Percentiles rank a stretch among this genome's conserved stretches.
phyloP scores from a whole-genome alignment of 2,888 invertebrate genomes.

The Lamellibrachia satsuma region DNA sequence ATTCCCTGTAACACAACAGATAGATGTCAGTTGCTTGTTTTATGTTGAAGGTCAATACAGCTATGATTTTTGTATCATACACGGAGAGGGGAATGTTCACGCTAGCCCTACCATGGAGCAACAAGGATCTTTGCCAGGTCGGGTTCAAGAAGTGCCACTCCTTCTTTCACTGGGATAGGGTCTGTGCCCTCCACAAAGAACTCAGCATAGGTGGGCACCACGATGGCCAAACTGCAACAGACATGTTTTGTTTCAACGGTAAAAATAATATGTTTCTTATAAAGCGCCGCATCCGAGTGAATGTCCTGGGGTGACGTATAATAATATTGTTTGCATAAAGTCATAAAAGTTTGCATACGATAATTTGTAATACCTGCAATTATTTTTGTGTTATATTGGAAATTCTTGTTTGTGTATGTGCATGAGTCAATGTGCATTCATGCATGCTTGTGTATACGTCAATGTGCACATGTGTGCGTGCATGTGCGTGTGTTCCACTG shows the following conservation, averaged over 20 bases:
- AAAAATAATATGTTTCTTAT: neutral
- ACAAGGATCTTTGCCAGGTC: constrained; percentile 23
- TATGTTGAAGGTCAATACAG: too few species aligned
- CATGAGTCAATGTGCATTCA: too few species aligned
- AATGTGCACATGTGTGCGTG: too few species aligned
- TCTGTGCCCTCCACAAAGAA: neutral
- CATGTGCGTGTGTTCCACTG: too few species aligned
- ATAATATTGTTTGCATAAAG: neutral
- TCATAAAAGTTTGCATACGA: too few species aligned
- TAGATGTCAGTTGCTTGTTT: neutral
- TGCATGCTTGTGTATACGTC: too few species aligned
- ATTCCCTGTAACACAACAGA: constrained; percentile 24
- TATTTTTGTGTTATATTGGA: too few species aligned
- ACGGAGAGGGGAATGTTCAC: neutral
- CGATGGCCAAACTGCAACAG: neutral
- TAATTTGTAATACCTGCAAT: too few species aligned
- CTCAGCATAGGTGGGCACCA: neutral
- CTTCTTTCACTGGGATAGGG: neutral
- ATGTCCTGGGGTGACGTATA: neutral
- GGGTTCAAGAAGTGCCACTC: constrained; percentile 22
- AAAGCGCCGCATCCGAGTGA: neutral
- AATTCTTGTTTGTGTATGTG: too few species aligned
- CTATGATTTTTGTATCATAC: neutral
- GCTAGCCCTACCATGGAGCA: constrained; percentile 26
- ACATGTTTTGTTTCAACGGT: neutral